Conservation (phyloP, 2,888 invertebrate species). For the Drosophila bunnanda region DNA sequence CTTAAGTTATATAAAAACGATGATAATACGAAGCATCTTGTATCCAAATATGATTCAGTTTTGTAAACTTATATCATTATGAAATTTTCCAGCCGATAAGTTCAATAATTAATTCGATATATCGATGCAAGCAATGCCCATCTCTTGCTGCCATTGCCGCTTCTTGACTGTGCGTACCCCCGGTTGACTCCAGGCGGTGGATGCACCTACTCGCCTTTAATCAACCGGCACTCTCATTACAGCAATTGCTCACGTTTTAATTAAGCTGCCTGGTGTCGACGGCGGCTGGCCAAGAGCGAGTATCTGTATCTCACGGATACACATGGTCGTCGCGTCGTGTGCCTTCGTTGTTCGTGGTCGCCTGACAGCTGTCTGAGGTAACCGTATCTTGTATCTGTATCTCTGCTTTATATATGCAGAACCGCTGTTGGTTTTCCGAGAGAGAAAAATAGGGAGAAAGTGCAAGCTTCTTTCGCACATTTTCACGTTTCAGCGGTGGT, state of each 20-base stretch:
- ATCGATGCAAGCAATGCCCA: background rate
- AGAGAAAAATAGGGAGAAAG: conserved; percentile 50
- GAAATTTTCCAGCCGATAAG: background rate
- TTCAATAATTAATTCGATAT: background rate
- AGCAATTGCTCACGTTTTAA: conserved; percentile 64
- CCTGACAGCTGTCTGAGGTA: conserved; percentile 15
- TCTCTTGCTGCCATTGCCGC: background rate
- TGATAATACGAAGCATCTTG: no score
- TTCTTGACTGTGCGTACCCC: conserved; percentile 29
- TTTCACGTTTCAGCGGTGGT: conserved; percentile 10
- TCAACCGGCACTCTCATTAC: conserved; percentile 55
- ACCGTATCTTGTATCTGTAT: conserved; percentile 22
- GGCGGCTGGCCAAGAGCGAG: conserved; percentile 21
- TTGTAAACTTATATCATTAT: no score
- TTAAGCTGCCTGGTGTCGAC: conserved; percentile 43
- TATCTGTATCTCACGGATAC: conserved; percentile 42
- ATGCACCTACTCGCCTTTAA: conserved; percentile 29
- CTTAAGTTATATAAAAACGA: no score
- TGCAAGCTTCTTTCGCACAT: conserved; percentile 32
- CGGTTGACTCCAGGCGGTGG: background rate
- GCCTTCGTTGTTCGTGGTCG: conserved; percentile 9
- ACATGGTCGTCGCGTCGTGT: conserved; percentile 21
- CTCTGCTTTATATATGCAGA: conserved; percentile 22
- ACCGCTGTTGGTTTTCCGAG: conserved; percentile 28
- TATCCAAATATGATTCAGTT: no score